These are phyloP conservation scores for Scolanthus callimorphus DNA, from an alignment of 92 coral and sea anemone genomes.

Conservation along the genomic window DNA sequence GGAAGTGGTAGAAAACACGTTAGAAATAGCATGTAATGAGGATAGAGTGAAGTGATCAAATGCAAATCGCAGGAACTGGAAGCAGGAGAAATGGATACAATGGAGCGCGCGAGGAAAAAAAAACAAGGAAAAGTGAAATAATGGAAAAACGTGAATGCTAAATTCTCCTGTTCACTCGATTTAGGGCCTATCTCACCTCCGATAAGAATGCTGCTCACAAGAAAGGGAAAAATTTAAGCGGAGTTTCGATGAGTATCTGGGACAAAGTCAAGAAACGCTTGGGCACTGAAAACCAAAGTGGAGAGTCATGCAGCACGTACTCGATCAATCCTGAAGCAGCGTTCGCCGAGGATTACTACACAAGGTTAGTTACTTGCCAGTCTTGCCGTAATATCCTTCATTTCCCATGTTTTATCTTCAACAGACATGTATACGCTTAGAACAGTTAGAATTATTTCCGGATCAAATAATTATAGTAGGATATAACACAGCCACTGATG, in stretches of 20 bases:
- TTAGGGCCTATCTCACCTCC: constrained; percentile 39
- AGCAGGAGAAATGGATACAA: not conserved
- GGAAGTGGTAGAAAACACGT: too few relatives aligned
- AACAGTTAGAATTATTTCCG: too few relatives aligned
- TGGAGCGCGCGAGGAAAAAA: not conserved
- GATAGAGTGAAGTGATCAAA: too few relatives aligned
- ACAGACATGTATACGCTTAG: too few relatives aligned
- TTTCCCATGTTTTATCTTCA: too few relatives aligned
- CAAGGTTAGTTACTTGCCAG: constrained; percentile 60
- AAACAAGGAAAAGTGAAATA: not conserved
- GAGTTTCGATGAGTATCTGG: constrained; percentile 73
- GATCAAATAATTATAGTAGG: too few relatives aligned
- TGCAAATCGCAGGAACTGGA: too few relatives aligned
- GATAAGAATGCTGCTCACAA: constrained; percentile 30
- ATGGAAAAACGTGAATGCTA: too few relatives aligned
- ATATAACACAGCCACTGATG: too few relatives aligned
- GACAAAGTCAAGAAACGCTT: constrained; percentile 74
- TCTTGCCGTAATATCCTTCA: too few relatives aligned
- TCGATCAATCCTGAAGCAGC: constrained; percentile 73
- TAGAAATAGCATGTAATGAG: too few relatives aligned
- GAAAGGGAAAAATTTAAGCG: constrained; percentile 20
- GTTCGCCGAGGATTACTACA: constrained; percentile 86
- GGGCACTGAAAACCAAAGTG: constrained; percentile 54
- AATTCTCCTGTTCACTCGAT: not conserved
- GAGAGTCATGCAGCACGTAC: constrained; percentile 42